phyloP scores from a whole-genome alignment of 2,888 invertebrate species.

The Melanchra persicariae region DNA sequence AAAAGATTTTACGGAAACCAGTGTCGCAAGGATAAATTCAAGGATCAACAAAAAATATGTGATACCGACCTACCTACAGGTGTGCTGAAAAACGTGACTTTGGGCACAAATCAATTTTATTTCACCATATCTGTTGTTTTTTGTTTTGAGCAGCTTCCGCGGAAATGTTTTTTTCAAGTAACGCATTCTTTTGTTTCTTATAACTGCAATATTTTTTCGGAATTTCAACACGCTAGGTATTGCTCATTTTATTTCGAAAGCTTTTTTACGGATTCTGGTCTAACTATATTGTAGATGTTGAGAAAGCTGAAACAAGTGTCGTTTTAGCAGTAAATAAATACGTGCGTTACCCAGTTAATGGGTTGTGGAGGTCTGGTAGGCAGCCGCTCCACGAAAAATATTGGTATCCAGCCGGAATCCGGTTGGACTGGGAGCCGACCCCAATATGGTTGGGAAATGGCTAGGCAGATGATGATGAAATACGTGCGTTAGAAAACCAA shows the following conservation, averaged over 20 bases:
- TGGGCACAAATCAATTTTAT: neutral
- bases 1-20: neutral
- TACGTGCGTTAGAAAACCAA: no score
- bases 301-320: no score
- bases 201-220: neutral
- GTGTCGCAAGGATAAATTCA: neutral
- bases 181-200: neutral
- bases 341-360: no score
- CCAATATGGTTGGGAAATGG: no score
- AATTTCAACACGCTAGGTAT: neutral
- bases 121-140: neutral
- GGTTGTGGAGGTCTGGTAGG: no score
- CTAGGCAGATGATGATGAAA: no score
- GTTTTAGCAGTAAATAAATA: no score
- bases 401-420: no score
- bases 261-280: neutral
- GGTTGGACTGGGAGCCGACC: no score
- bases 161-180: neutral
- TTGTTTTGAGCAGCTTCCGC: slow-evolving; percentile 4
- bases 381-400: no score
- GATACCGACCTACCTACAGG: neutral
- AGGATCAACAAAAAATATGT: neutral
- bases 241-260: neutral
- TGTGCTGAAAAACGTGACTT: slow-evolving; percentile 4
- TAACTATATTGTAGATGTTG: no score